Evolutionary conservation across 1,140 invertebrate genomes (phyloP).

Genomic region (Tetranychus urticae): DNA sequence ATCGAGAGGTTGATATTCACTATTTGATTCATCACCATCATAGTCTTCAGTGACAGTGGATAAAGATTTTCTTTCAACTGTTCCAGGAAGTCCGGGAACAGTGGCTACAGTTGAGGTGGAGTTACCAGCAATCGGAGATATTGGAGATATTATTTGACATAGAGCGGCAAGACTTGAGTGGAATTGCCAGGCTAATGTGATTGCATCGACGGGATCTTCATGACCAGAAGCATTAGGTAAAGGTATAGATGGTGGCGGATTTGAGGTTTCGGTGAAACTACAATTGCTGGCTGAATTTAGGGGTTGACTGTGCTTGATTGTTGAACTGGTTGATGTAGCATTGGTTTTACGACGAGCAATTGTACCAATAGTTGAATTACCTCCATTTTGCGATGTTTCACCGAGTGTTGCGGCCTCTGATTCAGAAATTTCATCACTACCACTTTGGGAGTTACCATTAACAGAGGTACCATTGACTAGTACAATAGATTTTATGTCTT

Average conservation of each 20-base stretch:
- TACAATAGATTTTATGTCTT: conserved; percentile 1
- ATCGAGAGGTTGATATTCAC: not conserved
- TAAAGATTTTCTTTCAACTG: not conserved
- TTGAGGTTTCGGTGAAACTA: not conserved
- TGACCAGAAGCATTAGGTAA: too few relatives aligned
- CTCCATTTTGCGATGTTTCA: too few relatives aligned
- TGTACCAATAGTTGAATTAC: too few relatives aligned
- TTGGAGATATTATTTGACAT: not conserved
- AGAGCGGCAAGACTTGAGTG: conserved; percentile 4
- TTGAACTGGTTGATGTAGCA: too few relatives aligned
- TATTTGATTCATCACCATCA: not conserved
- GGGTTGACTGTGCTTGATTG: too few relatives aligned
- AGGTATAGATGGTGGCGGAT: too few relatives aligned
- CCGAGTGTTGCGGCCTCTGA: not conserved
- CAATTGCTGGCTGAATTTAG: not conserved
- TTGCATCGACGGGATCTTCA: not conserved
- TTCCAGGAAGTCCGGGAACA: not conserved
- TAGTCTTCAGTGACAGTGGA: not conserved
- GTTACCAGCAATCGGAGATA: not conserved
- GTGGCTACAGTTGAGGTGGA: too few relatives aligned
- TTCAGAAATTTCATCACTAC: not conserved
- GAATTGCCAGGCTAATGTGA: not conserved
- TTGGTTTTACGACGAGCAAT: too few relatives aligned
- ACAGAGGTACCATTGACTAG: not conserved
- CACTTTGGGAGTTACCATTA: not conserved